These are phyloP conservation scores for Mesochorus sp. DNA, from an alignment of 2,888 invertebrate genomes.

Conservation along the genomic window DNA sequence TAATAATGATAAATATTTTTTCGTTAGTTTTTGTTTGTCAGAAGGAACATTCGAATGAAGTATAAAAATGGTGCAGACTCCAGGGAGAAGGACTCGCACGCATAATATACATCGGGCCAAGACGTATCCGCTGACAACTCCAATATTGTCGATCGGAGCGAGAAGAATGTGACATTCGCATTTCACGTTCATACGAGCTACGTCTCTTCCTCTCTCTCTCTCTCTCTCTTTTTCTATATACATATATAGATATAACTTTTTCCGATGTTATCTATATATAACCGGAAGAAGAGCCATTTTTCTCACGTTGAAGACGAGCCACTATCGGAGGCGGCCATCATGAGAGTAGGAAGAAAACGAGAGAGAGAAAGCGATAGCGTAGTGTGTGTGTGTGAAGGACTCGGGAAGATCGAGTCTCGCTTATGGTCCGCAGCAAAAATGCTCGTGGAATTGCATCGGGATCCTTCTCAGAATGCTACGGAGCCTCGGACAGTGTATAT, in stretches of 20 bases:
- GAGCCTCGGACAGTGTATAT: conserved; percentile 55
- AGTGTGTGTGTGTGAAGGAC: not conserved
- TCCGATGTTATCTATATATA: not conserved
- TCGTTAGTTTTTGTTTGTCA: not conserved
- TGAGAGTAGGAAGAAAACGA: conserved; percentile 21
- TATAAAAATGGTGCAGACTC: not conserved
- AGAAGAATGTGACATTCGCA: conserved; percentile 44
- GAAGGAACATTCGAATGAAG: not conserved
- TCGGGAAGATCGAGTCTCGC: not conserved
- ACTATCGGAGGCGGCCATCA: conserved; percentile 25
- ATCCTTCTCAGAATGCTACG: conserved; percentile 60
- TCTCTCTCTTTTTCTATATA: too few relatives aligned
- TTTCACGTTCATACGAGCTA: conserved; percentile 27
- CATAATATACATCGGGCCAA: conserved; percentile 1
- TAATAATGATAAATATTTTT: too few relatives aligned
- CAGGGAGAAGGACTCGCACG: not conserved
- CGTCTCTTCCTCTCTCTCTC: not conserved
- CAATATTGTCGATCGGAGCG: conserved; percentile 26
- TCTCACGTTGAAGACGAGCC: conserved; percentile 31
- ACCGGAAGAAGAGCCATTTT: conserved; percentile 17
- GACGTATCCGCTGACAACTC: conserved; percentile 28
- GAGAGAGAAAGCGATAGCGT: conserved; percentile 8
- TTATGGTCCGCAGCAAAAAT: conserved; percentile 46
- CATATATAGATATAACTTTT: not conserved
- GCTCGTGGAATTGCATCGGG: conserved; percentile 66